Percentiles rank a stretch among this genome's conserved stretches.
These are phyloP conservation scores for Catocala fraxini DNA, from an alignment of 2,888 invertebrate genomes.

Conservation along the genomic window DNA sequence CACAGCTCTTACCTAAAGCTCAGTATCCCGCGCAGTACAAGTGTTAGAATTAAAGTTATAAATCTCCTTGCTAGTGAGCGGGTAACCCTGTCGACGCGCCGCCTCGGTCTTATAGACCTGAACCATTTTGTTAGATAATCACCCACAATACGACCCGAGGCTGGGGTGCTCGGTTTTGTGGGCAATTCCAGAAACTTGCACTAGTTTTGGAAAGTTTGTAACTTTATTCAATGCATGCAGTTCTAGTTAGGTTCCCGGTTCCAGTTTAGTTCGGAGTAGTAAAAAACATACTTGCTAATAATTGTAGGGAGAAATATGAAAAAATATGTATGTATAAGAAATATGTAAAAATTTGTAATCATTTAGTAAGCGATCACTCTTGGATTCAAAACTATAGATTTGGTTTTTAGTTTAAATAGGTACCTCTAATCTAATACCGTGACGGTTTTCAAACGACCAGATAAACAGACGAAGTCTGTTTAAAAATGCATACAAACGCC, in stretches of 20 bases:
- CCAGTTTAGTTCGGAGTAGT: too few species aligned
- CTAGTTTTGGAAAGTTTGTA: background rate
- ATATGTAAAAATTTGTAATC: too few species aligned
- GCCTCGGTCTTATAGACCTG: background rate
- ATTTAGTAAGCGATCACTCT: too few species aligned
- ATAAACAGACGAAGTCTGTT: too few species aligned
- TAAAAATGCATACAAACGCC: too few species aligned
- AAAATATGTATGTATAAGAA: too few species aligned
- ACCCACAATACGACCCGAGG: background rate
- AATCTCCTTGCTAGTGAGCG: conserved; percentile 12
- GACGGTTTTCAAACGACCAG: too few species aligned
- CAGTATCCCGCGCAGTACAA: conserved; percentile 3
- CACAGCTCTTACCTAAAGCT: background rate
- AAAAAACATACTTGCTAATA: too few species aligned
- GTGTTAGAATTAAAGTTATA: conserved; percentile 22
- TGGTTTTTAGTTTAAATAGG: too few species aligned
- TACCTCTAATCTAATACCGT: too few species aligned
- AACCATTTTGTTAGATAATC: background rate
- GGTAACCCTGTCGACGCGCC: conserved; percentile 8
- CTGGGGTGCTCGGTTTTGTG: background rate
- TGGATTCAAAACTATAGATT: too few species aligned
- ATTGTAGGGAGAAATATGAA: too few species aligned
- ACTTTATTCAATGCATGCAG: background rate
- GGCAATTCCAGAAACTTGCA: background rate
- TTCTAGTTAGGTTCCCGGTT: background rate